Evolutionary conservation across 2,888 invertebrate genomes (phyloP).

Genomic region (Cheilosia impressa): DNA sequence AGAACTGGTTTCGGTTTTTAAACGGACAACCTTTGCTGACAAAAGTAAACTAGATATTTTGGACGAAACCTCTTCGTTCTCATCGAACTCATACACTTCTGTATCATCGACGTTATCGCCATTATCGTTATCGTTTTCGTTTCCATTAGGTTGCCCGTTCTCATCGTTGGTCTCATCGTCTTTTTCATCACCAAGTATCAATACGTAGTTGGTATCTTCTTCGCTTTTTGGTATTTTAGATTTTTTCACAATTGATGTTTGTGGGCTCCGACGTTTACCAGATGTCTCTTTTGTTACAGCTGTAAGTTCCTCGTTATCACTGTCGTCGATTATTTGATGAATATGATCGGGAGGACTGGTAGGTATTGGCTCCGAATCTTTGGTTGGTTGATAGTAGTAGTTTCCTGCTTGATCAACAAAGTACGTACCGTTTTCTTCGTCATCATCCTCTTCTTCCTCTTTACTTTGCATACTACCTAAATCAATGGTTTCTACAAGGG

Average conservation of each 20-base stretch:
- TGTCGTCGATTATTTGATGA: constrained; percentile 53
- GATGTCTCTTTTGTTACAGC: constrained; percentile 8
- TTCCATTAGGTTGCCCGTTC: constrained; percentile 79
- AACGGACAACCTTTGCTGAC: constrained; percentile 39
- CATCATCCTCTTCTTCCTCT: constrained; percentile 80
- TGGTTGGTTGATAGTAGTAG: constrained; percentile 91
- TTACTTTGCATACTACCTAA: constrained; percentile 31
- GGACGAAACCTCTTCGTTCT: constrained; percentile 83
- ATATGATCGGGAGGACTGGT: constrained; percentile 86
- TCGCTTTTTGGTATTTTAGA: constrained; percentile 23
- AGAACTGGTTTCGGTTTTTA: constrained; percentile 76
- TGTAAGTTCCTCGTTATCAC: constrained; percentile 39
- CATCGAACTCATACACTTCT: constrained; percentile 78
- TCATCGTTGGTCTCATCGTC: constrained; percentile 85
- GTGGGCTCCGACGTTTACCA: constrained; percentile 6
- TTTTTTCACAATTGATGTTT: neutral
- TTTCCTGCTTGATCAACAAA: constrained; percentile 92
- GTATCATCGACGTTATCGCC: constrained; percentile 84
- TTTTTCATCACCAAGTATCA: constrained; percentile 90
- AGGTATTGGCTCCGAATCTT: constrained; percentile 87
- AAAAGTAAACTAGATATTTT: constrained; percentile 79
- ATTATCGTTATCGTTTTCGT: constrained; percentile 75
- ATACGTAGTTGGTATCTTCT: constrained; percentile 86
- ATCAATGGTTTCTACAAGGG: constrained; percentile 47
- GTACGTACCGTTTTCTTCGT: constrained; percentile 88